Base-by-base conservation (phyloP, 2,888 invertebrate genomes). In the Phaedon cochleariae region DNA sequence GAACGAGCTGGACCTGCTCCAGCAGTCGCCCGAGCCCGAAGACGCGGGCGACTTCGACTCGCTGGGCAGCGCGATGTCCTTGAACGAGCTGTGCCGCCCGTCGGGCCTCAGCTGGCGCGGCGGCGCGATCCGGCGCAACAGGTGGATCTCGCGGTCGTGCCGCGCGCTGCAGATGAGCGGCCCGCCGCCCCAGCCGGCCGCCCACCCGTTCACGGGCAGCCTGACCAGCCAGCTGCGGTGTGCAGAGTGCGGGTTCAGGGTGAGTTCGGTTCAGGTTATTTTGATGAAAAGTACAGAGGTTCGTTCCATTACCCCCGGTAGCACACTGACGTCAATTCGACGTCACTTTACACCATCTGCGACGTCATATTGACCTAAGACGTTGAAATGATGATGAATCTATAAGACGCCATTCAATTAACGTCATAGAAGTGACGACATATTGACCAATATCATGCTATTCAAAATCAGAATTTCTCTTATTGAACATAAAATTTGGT, bases 201-300 rank as follows among this genome's bases (percentile, higher is more conserved):
- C 87, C 9, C 88, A 91, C 80, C 93, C 93, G 0, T 93, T 93
- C 80, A 87, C 89, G 65, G 93, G 93, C 21, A 87, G 92, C 29
- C 84, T 93, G 67, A 92, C 92, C 58, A 92, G 90, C 79, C 92
- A 93, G 83, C 85, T 93, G 54, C 86, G 90, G 66, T 94, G 94
- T 79, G 89, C 89, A 34, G 87, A 87, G 60, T 94, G 93, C 81
- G 88, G 89, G 51, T 87, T 87, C 81, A 90, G 90, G 85, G 90
- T 90, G 75, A 78, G 73, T 69, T 31, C 45, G 15, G 18, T 57
- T 2, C n/a, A 17, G 54, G 20, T n/a, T 46, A 53, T 48, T 62
- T 53, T 53, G 9, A 15, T 6, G 10, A 29, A n/a, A n/a, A n/a
- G n/a, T n/a, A n/a, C n/a, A n/a, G n/a, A n/a, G n/a, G n/a, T n/a